These are phyloP conservation scores for Telmatherina bonti DNA, from an alignment of 2,797 vertebrate genomes.

Conservation along the genomic window DNA sequence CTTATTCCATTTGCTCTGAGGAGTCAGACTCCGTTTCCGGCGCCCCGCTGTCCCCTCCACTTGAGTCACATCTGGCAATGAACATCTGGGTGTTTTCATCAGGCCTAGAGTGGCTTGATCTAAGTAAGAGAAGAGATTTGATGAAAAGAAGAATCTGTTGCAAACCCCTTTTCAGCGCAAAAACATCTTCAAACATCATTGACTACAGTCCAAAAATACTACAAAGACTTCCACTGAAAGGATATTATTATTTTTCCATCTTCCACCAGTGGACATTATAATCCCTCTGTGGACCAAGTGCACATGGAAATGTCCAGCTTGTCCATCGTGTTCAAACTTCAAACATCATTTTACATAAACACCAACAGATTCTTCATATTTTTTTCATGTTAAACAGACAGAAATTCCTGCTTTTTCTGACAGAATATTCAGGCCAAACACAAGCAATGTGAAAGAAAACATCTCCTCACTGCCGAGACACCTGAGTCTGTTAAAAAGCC, in stretches of 20 bases:
- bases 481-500: neutral
- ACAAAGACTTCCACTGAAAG: neutral
- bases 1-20: conserved; percentile 91
- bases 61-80: conserved; percentile 88
- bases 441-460: neutral
- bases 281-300: neutral
- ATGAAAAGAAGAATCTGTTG: neutral
- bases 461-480: neutral
- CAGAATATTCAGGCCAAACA: neutral
- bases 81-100: conserved; percentile 97
- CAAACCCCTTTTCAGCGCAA: neutral
- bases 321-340: neutral
- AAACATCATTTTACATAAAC: neutral
- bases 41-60: conserved; percentile 71
- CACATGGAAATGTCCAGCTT: neutral
- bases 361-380: neutral
- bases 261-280: neutral
- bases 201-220: neutral
- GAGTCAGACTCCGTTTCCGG: conserved; percentile 77
- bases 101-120: conserved; percentile 91
- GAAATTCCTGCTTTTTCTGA: neutral
- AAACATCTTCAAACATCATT: neutral
- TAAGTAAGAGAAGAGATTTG: conserved; percentile 53
- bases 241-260: neutral
- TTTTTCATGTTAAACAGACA: neutral